Evolutionary conservation across 1,140 invertebrate genomes (phyloP).

Genomic region (Tetragnatha versicolor): DNA sequence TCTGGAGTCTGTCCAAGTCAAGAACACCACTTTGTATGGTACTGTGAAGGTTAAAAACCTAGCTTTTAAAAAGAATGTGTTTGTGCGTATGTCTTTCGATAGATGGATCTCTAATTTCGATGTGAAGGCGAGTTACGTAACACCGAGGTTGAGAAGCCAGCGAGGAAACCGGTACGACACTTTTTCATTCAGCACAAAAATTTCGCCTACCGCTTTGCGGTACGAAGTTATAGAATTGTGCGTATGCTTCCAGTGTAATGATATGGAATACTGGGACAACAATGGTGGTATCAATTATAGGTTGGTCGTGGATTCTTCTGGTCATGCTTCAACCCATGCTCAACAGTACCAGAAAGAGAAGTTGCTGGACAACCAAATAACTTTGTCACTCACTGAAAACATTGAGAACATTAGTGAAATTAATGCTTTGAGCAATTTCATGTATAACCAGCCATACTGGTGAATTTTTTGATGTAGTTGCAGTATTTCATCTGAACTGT

Average conservation of each 20-base stretch:
- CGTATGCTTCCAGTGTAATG: constrained; percentile 78
- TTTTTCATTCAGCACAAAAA: constrained; percentile 83
- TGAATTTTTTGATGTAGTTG: constrained; percentile 66
- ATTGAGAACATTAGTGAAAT: constrained; percentile 73
- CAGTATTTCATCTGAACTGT: too few species aligned
- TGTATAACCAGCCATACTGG: constrained; percentile 75
- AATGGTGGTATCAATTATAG: constrained; percentile 79
- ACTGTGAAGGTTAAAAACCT: constrained; percentile 94
- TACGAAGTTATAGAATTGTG: constrained; percentile 81
- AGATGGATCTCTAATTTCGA: constrained; percentile 82
- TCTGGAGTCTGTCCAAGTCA: constrained; percentile 90
- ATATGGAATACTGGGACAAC: constrained; percentile 87
- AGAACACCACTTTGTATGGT: constrained; percentile 80
- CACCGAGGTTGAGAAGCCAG: constrained; percentile 58
- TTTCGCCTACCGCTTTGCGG: constrained; percentile 72
- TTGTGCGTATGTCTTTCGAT: constrained; percentile 79
- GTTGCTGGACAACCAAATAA: constrained; percentile 2
- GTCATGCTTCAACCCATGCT: background rate
- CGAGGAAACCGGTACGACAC: constrained; percentile 75
- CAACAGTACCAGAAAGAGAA: background rate
- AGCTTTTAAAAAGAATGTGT: constrained; percentile 84
- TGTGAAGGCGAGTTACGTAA: constrained; percentile 76
- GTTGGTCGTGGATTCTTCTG: constrained; percentile 63
- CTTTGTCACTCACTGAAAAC: constrained; percentile 65
- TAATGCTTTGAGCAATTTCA: constrained; percentile 75